These are phyloP conservation scores for Cynoglossus semilaevis DNA, from an alignment of 2,113 vertebrate species.

Conservation along the genomic window DNA sequence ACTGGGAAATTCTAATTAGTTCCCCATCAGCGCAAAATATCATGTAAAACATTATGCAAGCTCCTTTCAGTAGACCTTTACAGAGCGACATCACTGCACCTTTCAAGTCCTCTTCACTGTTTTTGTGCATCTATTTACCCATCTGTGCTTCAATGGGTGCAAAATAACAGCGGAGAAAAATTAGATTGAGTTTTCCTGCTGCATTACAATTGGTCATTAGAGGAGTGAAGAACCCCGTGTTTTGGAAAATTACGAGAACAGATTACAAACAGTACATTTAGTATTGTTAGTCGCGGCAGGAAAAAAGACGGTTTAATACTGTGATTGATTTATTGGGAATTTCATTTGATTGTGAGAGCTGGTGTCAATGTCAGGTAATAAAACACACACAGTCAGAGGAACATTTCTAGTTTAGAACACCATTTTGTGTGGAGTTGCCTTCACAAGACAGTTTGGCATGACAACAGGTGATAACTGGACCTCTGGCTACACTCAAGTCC, in stretches of 20 bases:
- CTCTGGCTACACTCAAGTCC: conserved; percentile 17
- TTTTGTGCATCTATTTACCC: conserved; percentile 26
- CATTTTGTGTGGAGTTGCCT: conserved; percentile 22
- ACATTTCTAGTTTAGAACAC: not conserved
- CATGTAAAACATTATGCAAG: conserved; percentile 32
- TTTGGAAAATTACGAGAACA: not conserved
- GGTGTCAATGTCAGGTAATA: not conserved
- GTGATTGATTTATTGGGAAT: conserved; percentile 22
- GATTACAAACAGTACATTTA: too few species aligned
- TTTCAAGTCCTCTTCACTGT: conserved; percentile 50
- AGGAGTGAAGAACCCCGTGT: not conserved
- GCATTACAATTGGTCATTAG: conserved; percentile 4
- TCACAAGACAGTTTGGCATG: conserved; percentile 13
- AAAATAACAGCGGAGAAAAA: conserved; percentile 17
- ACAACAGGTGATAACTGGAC: conserved; percentile 19
- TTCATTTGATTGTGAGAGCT: conserved; percentile 8
- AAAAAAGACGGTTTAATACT: too few species aligned
- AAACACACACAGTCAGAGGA: not conserved
- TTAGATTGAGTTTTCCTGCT: conserved; percentile 15
- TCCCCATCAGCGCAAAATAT: conserved; percentile 30
- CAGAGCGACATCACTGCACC: conserved; percentile 40
- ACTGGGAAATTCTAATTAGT: conserved; percentile 43
- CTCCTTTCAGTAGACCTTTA: conserved; percentile 47
- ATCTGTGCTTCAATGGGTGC: conserved; percentile 18
- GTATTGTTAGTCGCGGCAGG: too few species aligned